A percentile compares a stretch with the other conserved stretches of the same genome.
These are phyloP conservation scores for Trypoxylon attenuatum DNA, from an alignment of 2,888 invertebrate species.

Conservation along the genomic window DNA sequence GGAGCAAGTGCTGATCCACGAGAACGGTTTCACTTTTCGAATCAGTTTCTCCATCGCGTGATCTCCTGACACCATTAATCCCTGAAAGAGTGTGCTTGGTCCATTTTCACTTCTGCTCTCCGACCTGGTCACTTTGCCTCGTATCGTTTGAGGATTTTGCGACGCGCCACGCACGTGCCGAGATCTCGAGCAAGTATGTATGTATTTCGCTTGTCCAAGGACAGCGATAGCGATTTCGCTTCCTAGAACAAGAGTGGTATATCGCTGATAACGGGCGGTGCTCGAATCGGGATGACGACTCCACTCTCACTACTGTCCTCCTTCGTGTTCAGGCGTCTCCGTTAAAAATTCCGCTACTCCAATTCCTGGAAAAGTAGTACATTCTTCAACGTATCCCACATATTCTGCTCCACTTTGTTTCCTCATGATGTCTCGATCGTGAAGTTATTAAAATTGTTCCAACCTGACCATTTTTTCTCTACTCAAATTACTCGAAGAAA, in stretches of 20 bases:
- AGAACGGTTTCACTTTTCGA: not conserved
- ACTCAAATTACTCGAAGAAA: no score
- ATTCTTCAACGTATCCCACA: no score
- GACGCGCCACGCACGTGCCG: slow-evolving; percentile 48
- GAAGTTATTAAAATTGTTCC: no score
- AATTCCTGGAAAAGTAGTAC: no score
- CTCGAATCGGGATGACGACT: slow-evolving; percentile 31
- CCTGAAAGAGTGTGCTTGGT: not conserved
- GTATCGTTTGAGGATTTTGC: slow-evolving; percentile 14
- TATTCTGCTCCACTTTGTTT: no score
- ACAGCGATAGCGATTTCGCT: slow-evolving; percentile 60
- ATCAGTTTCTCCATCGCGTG: not conserved
- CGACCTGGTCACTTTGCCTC: not conserved
- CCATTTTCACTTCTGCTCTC: not conserved
- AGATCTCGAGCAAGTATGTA: no score
- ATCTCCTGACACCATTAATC: no score
- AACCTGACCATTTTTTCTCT: no score
- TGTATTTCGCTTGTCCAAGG: slow-evolving; percentile 56
- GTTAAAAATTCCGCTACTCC: not conserved
- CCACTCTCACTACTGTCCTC: slow-evolving; percentile 7
- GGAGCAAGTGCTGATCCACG: no score
- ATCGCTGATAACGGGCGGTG: slow-evolving; percentile 52
- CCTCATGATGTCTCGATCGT: no score
- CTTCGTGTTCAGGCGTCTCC: slow-evolving; percentile 10
- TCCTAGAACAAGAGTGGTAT: slow-evolving; percentile 58